These are phyloP conservation scores for Hippocampus abdominalis DNA, from an alignment of 2,113 vertebrate species.

Conservation along the genomic window DNA sequence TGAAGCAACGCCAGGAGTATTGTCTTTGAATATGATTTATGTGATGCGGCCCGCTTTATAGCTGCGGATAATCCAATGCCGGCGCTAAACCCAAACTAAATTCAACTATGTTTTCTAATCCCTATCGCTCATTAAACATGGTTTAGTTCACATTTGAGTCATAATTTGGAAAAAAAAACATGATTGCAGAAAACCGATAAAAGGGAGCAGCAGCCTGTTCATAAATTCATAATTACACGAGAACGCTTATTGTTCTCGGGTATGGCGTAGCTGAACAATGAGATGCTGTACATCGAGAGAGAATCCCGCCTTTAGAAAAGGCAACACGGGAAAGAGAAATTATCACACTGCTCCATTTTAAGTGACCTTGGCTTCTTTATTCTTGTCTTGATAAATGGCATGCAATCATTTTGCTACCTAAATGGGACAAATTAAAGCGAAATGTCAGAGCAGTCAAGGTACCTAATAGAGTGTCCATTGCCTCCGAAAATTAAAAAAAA, in stretches of 20 bases:
- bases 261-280: background rate
- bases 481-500: background rate
- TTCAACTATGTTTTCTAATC: background rate
- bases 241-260: background rate
- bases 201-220: background rate
- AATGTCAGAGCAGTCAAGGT: no score
- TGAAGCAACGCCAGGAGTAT: background rate
- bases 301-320: background rate
- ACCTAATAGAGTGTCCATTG: background rate
- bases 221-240: background rate
- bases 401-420: no score
- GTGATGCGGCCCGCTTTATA: background rate
- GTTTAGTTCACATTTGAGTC: background rate
- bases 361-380: background rate
- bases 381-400: background rate
- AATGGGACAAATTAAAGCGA: no score
- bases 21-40: background rate
- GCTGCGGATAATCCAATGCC: background rate
- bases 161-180: no score
- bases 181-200: no score
- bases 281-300: background rate
- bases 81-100: background rate
- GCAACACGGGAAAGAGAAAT: background rate
- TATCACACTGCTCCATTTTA: background rate
- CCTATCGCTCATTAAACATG: background rate